Evolutionary conservation across 2,797 vertebrate genomes (phyloP).

Genomic region (Macrochelys suwanniensis): DNA sequence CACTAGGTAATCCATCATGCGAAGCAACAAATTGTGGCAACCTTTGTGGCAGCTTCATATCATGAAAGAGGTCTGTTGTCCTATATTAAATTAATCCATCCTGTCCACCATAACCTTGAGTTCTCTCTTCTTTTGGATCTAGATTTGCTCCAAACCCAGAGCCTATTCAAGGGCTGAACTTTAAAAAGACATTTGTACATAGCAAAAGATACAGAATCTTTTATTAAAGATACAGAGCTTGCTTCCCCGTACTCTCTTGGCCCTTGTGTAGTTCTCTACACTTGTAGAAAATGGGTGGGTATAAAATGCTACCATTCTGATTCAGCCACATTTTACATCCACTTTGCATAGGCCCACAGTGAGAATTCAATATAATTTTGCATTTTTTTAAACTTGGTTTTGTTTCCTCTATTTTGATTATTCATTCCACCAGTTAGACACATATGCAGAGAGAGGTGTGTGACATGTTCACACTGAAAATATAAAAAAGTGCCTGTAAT

Average conservation of each 20-base stretch:
- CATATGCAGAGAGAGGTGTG: neutral
- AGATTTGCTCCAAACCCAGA: constrained; percentile 24
- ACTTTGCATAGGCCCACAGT: neutral
- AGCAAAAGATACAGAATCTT: neutral
- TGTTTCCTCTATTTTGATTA: neutral
- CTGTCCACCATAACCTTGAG: neutral
- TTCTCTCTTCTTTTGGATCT: constrained; percentile 24
- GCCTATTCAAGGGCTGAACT: neutral
- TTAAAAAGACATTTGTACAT: neutral
- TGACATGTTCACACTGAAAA: neutral
- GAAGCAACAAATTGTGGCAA: constrained; percentile 23
- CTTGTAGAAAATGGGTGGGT: neutral
- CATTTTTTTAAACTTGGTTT: neutral
- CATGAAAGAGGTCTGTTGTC: constrained; percentile 9
- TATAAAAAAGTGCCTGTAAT: neutral
- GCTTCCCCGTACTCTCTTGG: neutral
- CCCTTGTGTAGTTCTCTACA: neutral
- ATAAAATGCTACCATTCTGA: neutral
- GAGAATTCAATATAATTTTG: neutral
- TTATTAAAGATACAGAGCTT: neutral
- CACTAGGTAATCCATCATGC: neutral
- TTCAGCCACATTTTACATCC: neutral
- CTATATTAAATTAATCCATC: constrained; percentile 17
- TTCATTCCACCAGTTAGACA: neutral
- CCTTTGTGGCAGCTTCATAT: constrained; percentile 14